Percentiles rank a stretch among this genome's conserved stretches.
These are phyloP conservation scores for Porites rus DNA, from an alignment of 92 coral and sea anemone genomes.

Conservation along the genomic window DNA sequence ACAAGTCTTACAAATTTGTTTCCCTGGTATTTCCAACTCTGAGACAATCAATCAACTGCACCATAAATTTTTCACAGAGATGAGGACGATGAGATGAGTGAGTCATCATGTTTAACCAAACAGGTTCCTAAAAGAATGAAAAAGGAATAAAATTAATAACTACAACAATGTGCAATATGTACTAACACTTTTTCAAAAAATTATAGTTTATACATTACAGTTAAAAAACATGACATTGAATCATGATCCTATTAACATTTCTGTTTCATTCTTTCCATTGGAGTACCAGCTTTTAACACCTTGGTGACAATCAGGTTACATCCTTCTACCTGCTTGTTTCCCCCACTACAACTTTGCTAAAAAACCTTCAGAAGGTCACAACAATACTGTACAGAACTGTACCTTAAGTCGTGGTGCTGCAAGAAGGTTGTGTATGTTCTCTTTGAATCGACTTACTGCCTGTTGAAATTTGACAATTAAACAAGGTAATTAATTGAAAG, in stretches of 20 bases:
- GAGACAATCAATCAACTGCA: slow-evolving; percentile 76
- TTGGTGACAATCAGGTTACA: too few species aligned
- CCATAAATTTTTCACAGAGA: slow-evolving; percentile 91
- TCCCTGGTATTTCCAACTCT: slow-evolving; percentile 84
- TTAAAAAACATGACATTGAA: too few species aligned
- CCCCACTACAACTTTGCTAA: too few species aligned
- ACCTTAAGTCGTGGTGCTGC: slow-evolving; percentile 94
- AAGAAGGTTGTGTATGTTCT: slow-evolving; percentile 70
- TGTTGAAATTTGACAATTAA: slow-evolving; percentile 8
- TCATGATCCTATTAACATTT: too few species aligned
- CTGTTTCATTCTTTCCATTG: too few species aligned
- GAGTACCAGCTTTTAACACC: too few species aligned
- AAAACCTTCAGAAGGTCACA: background rate
- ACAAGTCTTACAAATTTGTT: slow-evolving; percentile 85
- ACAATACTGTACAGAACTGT: background rate
- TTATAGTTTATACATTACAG: too few species aligned
- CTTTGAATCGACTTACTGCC: slow-evolving; percentile 84
- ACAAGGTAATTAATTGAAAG: background rate
- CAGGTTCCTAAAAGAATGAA: slow-evolving; percentile 77
- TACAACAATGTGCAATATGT: too few species aligned
- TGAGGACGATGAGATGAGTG: slow-evolving; percentile 81
- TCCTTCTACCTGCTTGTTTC: too few species aligned
- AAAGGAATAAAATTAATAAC: background rate
- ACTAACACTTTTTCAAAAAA: too few species aligned
- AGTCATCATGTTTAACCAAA: slow-evolving; percentile 96